phyloP scores from a whole-genome alignment of 2,113 vertebrate genomes.

The Nanorana parkeri region DNA sequence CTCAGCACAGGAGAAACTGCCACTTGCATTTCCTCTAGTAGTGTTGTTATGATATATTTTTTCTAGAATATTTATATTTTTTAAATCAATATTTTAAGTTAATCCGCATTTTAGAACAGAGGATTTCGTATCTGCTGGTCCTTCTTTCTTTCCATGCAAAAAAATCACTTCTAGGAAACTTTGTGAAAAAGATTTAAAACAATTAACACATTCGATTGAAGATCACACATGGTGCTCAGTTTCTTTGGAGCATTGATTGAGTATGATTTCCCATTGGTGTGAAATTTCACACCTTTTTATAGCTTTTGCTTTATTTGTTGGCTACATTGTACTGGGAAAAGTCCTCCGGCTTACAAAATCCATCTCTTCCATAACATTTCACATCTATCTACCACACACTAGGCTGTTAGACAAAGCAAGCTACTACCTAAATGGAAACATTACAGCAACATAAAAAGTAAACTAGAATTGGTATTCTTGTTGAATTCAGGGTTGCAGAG shows the following conservation, averaged over 20 bases:
- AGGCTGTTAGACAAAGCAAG: neutral
- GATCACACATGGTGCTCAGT: constrained; percentile 10
- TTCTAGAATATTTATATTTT: no score
- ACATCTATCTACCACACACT: constrained; percentile 3
- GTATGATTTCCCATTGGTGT: constrained; percentile 9
- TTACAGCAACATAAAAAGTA: no score
- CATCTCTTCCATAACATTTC: neutral
- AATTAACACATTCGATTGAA: constrained; percentile 29
- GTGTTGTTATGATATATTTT: no score
- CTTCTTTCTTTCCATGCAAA: neutral
- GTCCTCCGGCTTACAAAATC: neutral
- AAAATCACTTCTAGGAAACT: constrained; percentile 26
- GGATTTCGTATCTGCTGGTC: neutral
- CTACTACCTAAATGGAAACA: no score
- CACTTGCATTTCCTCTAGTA: no score
- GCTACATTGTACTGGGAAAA: neutral
- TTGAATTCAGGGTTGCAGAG: no score
- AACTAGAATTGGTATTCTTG: no score
- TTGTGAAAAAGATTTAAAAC: constrained; percentile 2
- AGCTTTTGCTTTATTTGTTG: constrained; percentile 11
- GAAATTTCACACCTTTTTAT: constrained; percentile 37
- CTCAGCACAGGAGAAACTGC: no score
- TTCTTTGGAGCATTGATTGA: constrained; percentile 18
- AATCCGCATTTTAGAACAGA: no score
- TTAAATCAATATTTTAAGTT: no score